These are phyloP conservation scores for Parnassius apollo DNA, from an alignment of 2,888 invertebrate species.

Conservation along the genomic window DNA sequence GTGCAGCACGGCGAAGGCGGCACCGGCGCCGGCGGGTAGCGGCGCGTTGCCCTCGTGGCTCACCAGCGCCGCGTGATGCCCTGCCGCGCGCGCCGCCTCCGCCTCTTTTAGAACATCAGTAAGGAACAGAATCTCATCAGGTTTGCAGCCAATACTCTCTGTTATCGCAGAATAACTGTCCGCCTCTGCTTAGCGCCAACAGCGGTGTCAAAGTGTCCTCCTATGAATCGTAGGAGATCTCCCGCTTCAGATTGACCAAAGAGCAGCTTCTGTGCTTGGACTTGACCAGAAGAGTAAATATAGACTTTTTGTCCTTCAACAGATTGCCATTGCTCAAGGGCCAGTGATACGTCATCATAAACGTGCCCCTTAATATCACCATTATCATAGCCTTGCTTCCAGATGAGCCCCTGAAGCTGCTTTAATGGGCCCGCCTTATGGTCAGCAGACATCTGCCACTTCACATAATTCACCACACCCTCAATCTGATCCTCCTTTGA, in stretches of 20 bases:
- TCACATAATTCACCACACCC: conserved; percentile 85
- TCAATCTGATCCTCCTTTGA: conserved; percentile 79
- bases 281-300: conserved; percentile 95
- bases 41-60: conserved; percentile 89
- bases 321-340: conserved; percentile 87
- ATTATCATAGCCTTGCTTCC: conserved; percentile 90
- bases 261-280: conserved; percentile 93
- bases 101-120: conserved; percentile 94
- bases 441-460: conserved; percentile 91
- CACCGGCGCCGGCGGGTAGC: conserved; percentile 81
- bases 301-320: conserved; percentile 85
- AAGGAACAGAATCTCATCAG: conserved; percentile 89
- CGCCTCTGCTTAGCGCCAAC: conserved; percentile 90
- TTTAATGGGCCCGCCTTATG: conserved; percentile 91
- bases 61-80: conserved; percentile 85
- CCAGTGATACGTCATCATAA: conserved; percentile 90
- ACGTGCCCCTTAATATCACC: conserved; percentile 92
- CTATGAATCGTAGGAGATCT: conserved; percentile 86
- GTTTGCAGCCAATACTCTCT: conserved; percentile 82
- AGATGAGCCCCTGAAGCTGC: conserved; percentile 94
- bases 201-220: conserved; percentile 92
- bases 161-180: conserved; percentile 90
- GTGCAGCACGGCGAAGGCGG: conserved; percentile 79
- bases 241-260: conserved; percentile 89
- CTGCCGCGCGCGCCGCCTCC: conserved; percentile 88